Percentiles rank a stretch among this genome's conserved stretches.
phyloP scores from a whole-genome alignment of 2,888 invertebrate genomes.

The Calephelis perditalis region DNA sequence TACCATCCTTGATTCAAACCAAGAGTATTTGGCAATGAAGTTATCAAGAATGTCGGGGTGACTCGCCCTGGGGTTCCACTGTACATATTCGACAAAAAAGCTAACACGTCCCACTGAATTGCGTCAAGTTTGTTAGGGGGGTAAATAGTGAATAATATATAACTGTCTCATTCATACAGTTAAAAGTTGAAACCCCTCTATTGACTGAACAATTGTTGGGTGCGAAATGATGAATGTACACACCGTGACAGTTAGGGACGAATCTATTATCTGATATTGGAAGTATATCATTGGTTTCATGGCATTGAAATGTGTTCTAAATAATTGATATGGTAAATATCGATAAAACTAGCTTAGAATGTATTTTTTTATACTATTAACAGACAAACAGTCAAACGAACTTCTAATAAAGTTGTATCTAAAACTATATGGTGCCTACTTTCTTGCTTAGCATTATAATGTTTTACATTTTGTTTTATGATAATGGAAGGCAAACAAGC shows the following conservation, averaged over 20 bases:
- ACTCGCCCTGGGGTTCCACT: conserved; percentile 41
- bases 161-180: conserved; percentile 58
- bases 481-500: no score
- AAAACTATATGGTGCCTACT: no score
- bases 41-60: conserved; percentile 63
- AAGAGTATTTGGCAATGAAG: conserved; percentile 60
- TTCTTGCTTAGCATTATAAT: no score
- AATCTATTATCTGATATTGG: conserved; percentile 29
- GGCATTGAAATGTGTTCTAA: no score
- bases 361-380: conserved; percentile 25
- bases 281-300: neutral
- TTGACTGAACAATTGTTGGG: conserved; percentile 58
- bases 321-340: neutral
- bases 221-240: conserved; percentile 56
- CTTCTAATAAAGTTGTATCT: conserved; percentile 5
- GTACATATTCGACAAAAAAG: conserved; percentile 49
- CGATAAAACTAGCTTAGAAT: conserved; percentile 5
- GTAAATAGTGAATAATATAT: conserved; percentile 66
- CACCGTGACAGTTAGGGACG: conserved; percentile 34
- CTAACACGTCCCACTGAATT: conserved; percentile 49
- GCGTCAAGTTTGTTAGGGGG: conserved; percentile 53
- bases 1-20: conserved; percentile 38
- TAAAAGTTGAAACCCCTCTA: conserved; percentile 69
- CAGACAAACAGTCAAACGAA: conserved; percentile 17
- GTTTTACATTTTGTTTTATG: no score